A percentile compares a stretch with the other conserved stretches of the same genome.
Conservation (phyloP, 2,797 vertebrate species). For the Peromyscus eremicus region DNA sequence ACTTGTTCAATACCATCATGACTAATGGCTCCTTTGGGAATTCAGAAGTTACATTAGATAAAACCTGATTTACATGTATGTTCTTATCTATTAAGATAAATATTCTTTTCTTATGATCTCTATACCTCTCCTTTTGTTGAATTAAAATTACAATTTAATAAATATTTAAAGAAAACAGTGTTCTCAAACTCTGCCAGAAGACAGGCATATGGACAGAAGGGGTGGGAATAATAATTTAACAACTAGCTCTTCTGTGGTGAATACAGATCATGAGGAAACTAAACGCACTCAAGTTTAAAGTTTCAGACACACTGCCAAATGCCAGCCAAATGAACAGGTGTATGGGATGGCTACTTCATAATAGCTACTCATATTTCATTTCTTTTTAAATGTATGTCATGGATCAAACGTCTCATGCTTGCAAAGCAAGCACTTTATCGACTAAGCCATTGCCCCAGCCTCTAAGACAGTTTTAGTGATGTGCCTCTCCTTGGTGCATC, state of each 20-base stretch:
- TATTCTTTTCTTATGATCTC: background rate
- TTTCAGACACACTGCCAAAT: background rate
- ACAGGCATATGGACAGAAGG: background rate
- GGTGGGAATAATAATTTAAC: background rate
- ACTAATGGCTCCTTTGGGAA: background rate
- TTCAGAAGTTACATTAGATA: conserved; percentile 33
- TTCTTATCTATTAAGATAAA: background rate
- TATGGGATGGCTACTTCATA: background rate
- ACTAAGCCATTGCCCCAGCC: background rate
- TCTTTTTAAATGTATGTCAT: background rate
- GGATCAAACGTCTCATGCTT: background rate
- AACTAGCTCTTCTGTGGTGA: background rate
- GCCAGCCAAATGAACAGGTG: background rate
- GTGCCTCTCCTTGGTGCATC: background rate
- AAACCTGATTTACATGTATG: background rate
- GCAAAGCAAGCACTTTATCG: background rate
- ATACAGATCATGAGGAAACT: background rate
- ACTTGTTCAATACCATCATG: background rate
- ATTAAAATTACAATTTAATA: conserved; percentile 26
- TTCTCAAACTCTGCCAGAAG: background rate
- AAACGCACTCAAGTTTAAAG: background rate
- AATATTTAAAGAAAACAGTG: background rate
- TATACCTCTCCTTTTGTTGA: background rate
- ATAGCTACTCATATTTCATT: background rate
- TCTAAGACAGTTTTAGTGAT: background rate